Percentiles rank a stretch among this genome's conserved stretches.
Evolutionary conservation across 2,888 invertebrate genomes (phyloP).

Genomic region (Cheilosia soror): DNA sequence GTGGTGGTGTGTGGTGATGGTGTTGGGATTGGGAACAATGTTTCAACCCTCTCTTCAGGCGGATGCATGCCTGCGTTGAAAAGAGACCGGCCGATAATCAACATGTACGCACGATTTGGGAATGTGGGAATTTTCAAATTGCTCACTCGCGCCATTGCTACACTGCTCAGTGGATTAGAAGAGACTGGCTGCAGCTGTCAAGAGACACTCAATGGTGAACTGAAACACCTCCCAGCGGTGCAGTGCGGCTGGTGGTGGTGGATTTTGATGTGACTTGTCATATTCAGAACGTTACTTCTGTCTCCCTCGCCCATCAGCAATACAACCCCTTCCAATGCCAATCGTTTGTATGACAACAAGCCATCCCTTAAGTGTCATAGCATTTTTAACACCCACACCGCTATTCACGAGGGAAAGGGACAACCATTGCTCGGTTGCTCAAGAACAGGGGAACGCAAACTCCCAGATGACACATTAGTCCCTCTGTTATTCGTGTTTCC

Average conservation of each 20-base stretch:
- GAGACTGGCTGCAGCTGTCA: conserved; percentile 44
- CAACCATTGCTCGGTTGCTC: conserved; percentile 3
- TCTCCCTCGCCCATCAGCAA: conserved; percentile 34
- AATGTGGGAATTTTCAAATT: conserved; percentile 57
- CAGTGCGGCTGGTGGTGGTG: conserved; percentile 34
- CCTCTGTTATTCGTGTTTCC: conserved; percentile 18
- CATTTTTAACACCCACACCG: conserved; percentile 36
- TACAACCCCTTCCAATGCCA: conserved; percentile 37
- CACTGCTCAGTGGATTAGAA: conserved; percentile 28
- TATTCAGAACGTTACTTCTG: conserved; percentile 10
- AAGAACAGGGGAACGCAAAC: conserved; percentile 59
- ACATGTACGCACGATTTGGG: conserved; percentile 57
- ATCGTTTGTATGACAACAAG: conserved; percentile 9
- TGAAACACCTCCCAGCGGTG: conserved; percentile 55
- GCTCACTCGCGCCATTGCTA: conserved; percentile 62
- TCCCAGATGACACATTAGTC: conserved; percentile 57
- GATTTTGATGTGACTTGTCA: conserved; percentile 56
- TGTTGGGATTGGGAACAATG: conserved; percentile 78
- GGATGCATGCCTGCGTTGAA: conserved; percentile 11
- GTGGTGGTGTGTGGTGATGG: conserved; percentile 76
- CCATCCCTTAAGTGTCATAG: conserved; percentile 44
- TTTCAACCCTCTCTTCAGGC: conserved; percentile 59
- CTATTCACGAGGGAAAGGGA: conserved; percentile 41
- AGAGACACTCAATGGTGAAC: conserved; percentile 29
- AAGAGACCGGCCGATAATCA: conserved; percentile 22